A percentile compares a stretch with the other conserved stretches of the same genome.
Conservation (phyloP, 2,113 vertebrate species). For the Diphyllodes magnificus region DNA sequence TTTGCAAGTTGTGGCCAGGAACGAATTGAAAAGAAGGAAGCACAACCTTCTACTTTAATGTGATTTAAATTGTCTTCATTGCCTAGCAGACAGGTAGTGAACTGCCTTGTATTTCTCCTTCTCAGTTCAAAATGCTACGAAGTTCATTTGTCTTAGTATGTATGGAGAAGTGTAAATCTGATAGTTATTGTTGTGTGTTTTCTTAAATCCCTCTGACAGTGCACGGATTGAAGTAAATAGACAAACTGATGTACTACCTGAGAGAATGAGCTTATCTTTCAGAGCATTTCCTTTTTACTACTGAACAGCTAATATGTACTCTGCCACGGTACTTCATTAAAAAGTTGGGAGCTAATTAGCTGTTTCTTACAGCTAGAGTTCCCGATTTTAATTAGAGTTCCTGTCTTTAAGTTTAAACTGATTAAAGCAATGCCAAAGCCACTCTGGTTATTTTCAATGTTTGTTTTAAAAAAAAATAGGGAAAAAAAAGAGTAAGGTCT, state of each 20-base stretch:
- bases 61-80: not conserved
- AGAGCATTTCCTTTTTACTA: not conserved
- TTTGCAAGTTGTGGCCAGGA: not conserved
- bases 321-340: not conserved
- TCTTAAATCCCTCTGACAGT: not conserved
- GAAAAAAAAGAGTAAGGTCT: not conserved
- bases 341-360: slow-evolving; percentile 37
- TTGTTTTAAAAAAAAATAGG: not conserved
- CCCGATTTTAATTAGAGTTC: slow-evolving; percentile 45
- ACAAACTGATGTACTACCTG: not conserved
- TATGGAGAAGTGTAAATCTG: not conserved
- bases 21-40: not conserved
- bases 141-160: not conserved
- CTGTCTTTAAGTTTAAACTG: slow-evolving; percentile 10
- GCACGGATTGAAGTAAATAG: not conserved
- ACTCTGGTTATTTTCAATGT: not conserved
- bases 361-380: not conserved
- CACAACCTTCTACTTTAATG: not conserved
- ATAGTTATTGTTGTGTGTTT: not conserved
- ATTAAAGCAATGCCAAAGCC: slow-evolving; percentile 6
- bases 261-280: not conserved
- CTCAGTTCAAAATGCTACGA: not conserved
- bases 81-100: not conserved
- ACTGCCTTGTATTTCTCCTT: not conserved
- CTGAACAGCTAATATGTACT: not conserved